These are phyloP conservation scores for Rhingia campestris DNA, from an alignment of 2,888 invertebrate species.

Conservation along the genomic window DNA sequence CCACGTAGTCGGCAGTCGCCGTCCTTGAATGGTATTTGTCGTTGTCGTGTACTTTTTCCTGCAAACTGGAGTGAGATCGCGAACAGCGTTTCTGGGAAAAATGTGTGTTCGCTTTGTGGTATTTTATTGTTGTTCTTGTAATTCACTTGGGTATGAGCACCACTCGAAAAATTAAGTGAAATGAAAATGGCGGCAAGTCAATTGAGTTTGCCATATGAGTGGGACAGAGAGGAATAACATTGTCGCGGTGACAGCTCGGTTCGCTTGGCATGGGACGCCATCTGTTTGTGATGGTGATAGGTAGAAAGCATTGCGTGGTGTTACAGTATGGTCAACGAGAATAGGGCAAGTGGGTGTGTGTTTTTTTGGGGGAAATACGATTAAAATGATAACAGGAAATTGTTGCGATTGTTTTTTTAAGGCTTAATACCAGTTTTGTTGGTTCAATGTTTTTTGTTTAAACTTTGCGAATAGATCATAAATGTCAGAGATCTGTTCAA, in stretches of 20 bases:
- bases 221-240: conserved; percentile 35
- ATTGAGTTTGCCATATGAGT: conserved; percentile 52
- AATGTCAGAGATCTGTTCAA: too few relatives aligned
- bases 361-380: background rate
- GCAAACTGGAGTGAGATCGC: conserved; percentile 44
- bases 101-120: background rate
- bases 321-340: conserved; percentile 21
- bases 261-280: conserved; percentile 31
- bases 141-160: conserved; percentile 43
- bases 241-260: conserved; percentile 19
- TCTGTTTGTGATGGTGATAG: conserved; percentile 31
- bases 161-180: conserved; percentile 70
- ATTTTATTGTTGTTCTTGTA: background rate
- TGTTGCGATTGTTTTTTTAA: too few relatives aligned
- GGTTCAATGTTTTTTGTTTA: too few relatives aligned
- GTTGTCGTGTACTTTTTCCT: background rate
- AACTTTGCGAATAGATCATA: too few relatives aligned
- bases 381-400: too few relatives aligned
- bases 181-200: conserved; percentile 69
- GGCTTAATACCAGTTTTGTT: too few relatives aligned
- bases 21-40: background rate
- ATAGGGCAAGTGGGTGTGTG: background rate
- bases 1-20: background rate
- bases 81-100: conserved; percentile 6
- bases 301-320: background rate